Percentiles rank a stretch among this genome's conserved stretches.
Evolutionary conservation across 2,113 vertebrate species (phyloP).

Genomic region (Conger conger): DNA sequence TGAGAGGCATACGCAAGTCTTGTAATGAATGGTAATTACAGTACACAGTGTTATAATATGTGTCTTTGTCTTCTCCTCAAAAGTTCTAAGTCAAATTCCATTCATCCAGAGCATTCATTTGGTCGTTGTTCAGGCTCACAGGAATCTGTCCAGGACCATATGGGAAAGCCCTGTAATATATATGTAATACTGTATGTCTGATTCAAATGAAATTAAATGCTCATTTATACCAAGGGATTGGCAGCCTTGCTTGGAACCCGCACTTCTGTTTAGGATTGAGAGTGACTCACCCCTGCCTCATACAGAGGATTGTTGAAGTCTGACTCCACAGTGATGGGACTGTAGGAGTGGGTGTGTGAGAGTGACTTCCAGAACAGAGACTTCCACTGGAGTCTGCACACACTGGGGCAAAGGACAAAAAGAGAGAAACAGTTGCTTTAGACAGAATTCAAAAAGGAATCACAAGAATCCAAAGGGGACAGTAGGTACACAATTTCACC

Average conservation of each 20-base stretch:
- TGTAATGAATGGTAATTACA: too few species aligned
- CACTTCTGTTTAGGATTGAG: not conserved
- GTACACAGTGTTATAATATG: too few species aligned
- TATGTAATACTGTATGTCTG: too few species aligned
- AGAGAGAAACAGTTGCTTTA: not conserved
- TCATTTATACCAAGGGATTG: not conserved
- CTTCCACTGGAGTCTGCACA: slow-evolving; percentile 84
- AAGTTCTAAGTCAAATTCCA: too few species aligned
- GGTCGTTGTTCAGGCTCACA: too few species aligned
- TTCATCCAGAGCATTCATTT: too few species aligned
- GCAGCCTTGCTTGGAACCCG: not conserved
- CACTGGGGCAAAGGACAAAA: slow-evolving; percentile 45
- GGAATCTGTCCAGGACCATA: too few species aligned
- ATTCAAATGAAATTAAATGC: too few species aligned
- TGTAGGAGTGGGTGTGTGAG: slow-evolving; percentile 88
- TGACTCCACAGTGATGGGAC: slow-evolving; percentile 88
- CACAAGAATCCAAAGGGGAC: not conserved
- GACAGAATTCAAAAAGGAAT: not conserved
- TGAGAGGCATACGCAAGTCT: too few species aligned
- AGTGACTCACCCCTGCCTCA: slow-evolving; percentile 82
- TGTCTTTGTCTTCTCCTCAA: too few species aligned
- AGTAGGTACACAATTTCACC: not conserved
- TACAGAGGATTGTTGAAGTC: slow-evolving; percentile 93
- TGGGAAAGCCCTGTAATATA: too few species aligned
- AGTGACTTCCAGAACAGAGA: slow-evolving; percentile 87